Conservation (phyloP, 1,140 invertebrate genomes). For the Andricus grossulariae region DNA sequence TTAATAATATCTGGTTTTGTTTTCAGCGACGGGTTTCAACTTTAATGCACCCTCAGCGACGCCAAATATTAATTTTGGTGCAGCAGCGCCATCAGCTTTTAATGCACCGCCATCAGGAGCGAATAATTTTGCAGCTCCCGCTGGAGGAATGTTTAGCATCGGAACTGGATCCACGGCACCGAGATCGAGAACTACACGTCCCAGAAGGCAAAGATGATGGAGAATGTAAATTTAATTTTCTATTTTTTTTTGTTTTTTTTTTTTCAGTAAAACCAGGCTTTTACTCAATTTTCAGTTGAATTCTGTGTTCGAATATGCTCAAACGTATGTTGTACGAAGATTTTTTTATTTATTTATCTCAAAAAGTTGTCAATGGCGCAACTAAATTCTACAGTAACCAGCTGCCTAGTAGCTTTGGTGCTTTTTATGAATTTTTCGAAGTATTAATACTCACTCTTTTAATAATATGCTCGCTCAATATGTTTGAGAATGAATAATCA, state of each 20-base stretch:
- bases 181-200: slow-evolving; percentile 60
- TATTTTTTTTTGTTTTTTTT: background rate
- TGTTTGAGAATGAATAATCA: too few relatives aligned
- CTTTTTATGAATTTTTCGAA: too few relatives aligned
- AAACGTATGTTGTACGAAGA: slow-evolving; percentile 10
- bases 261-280: background rate
- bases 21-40: slow-evolving; percentile 60
- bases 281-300: background rate
- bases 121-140: slow-evolving; percentile 40
- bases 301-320: slow-evolving; percentile 2
- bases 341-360: slow-evolving; percentile 3
- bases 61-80: slow-evolving; percentile 54
- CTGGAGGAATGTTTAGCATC: slow-evolving; percentile 72
- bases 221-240: slow-evolving; percentile 64
- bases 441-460: too few relatives aligned
- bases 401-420: too few relatives aligned
- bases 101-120: slow-evolving; percentile 46
- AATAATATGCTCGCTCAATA: too few relatives aligned
- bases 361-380: background rate
- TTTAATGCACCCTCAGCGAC: slow-evolving; percentile 58
- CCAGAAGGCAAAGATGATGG: slow-evolving; percentile 72
- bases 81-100: slow-evolving; percentile 50
- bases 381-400: background rate
- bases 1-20: slow-evolving; percentile 40
- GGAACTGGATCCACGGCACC: slow-evolving; percentile 71